Base-by-base conservation (phyloP, 2,113 vertebrate species). In the Pseudorhombus dupliciocellatus region DNA sequence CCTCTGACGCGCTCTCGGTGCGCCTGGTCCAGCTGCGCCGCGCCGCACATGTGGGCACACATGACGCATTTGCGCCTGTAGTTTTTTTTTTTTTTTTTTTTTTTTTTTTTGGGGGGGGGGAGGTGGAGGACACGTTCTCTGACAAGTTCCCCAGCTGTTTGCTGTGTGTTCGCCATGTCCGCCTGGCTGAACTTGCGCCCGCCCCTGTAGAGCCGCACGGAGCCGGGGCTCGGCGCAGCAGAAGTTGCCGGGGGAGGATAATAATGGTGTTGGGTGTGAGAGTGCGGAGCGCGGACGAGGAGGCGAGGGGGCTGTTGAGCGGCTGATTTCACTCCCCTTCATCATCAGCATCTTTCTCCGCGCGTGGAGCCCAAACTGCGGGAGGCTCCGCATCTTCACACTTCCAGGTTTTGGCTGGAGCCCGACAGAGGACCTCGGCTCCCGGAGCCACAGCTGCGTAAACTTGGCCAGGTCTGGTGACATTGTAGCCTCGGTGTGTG, bases 401-500 rank as follows among this genome's bases (percentile, higher is more conserved):
- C 75, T 71, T 62, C 21, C n/a, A 71, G 22, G 8, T 22, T 46
- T 57, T 54, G 25, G 18, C 50, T 64, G 34, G 64, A 75, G 25
- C 57, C 73, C 50, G 60, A 26, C 22, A 26, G 54, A 75, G 44
- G 64, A 74, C 57, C 24, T 1, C 46, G 34, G 75, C 44, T 66
- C 69, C 57, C 44, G 67, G 61, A 69, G 20, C 37, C 66, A 52
- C 79, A 79, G 86, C 84, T 81, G 84, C 81, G 79, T 68, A 84
- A 88, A 88, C 82, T 90, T 89, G 85, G 57, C 72, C 77, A 79
- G 61, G 82, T 70, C 75, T 70, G 79, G 72, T 77, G 85, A 85
- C 78, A 82, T 68, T 83, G 76, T 53, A 70, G 40, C 71, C 40
- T 75, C 14, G 44, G 61, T 37, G 50, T 6, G 61, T 28, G 62